These are phyloP conservation scores for Heliconius nattereri DNA, from an alignment of 1,140 invertebrate genomes.

Conservation along the genomic window DNA sequence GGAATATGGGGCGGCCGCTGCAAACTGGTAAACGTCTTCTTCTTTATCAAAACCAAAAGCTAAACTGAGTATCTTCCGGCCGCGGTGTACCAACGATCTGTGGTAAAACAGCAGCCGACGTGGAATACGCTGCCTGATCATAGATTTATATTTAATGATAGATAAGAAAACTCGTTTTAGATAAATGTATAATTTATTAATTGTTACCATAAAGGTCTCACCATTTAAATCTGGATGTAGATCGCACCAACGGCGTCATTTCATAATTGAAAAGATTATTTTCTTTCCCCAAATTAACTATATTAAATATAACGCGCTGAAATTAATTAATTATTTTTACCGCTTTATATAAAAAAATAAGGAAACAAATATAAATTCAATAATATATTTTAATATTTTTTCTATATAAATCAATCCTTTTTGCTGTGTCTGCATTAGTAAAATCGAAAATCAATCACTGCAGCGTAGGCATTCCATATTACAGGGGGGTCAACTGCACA, in stretches of 20 bases:
- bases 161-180: background rate
- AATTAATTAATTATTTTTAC: constrained; percentile 55
- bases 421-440: background rate
- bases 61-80: constrained; percentile 96
- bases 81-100: constrained; percentile 92
- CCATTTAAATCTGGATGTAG: constrained; percentile 95
- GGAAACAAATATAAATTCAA: background rate
- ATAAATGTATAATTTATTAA: background rate
- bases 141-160: background rate
- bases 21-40: constrained; percentile 96
- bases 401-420: background rate
- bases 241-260: constrained; percentile 96
- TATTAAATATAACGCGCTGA: constrained; percentile 97
- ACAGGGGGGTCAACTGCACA: no score
- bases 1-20: constrained; percentile 95
- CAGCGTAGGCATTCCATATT: background rate
- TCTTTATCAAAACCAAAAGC: constrained; percentile 97
- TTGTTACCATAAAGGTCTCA: constrained; percentile 66
- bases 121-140: constrained; percentile 90
- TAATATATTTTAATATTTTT: background rate
- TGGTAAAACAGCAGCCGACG: constrained; percentile 96
- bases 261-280: constrained; percentile 93
- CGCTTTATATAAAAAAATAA: background rate
- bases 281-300: constrained; percentile 97
- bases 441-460: background rate